phyloP scores from a whole-genome alignment of 1,140 invertebrate genomes.

The Diachasmimorpha longicaudata region DNA sequence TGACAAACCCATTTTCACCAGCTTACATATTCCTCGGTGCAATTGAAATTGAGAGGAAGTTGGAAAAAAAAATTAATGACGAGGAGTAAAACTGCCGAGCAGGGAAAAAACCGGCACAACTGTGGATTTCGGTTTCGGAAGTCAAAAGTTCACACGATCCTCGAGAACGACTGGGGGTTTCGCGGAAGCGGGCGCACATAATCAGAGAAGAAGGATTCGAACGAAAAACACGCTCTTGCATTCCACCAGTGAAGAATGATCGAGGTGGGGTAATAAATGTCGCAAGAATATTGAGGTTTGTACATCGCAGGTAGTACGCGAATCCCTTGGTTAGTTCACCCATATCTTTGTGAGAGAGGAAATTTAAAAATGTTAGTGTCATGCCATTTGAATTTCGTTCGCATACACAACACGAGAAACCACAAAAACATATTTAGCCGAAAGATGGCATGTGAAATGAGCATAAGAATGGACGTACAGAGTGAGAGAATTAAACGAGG shows the following conservation, averaged over 20 bases:
- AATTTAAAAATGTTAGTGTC: background rate
- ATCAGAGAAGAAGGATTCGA: background rate
- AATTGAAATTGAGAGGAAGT: background rate
- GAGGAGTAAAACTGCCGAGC: background rate
- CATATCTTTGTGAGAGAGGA: background rate
- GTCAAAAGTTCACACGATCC: constrained; percentile 1
- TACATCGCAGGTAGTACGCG: constrained; percentile 1
- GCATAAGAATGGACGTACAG: background rate
- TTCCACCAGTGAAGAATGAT: constrained; percentile 17
- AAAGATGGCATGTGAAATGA: constrained; percentile 3
- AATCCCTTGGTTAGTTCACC: background rate
- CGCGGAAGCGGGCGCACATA: background rate
- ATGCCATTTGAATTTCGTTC: background rate
- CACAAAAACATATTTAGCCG: background rate
- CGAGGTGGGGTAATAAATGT: constrained; percentile 22
- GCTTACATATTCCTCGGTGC: background rate
- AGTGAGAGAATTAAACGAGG: background rate
- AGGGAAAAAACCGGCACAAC: background rate
- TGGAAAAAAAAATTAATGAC: background rate
- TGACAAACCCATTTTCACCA: background rate
- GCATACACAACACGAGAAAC: constrained; percentile 3
- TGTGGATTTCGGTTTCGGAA: background rate
- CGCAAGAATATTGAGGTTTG: constrained; percentile 14
- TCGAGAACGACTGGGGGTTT: background rate
- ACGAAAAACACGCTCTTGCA: background rate